Percentiles rank a stretch among this genome's conserved stretches.
Evolutionary conservation across 2,888 invertebrate genomes (phyloP).

Genomic region (Drosophila suboccidentalis): DNA sequence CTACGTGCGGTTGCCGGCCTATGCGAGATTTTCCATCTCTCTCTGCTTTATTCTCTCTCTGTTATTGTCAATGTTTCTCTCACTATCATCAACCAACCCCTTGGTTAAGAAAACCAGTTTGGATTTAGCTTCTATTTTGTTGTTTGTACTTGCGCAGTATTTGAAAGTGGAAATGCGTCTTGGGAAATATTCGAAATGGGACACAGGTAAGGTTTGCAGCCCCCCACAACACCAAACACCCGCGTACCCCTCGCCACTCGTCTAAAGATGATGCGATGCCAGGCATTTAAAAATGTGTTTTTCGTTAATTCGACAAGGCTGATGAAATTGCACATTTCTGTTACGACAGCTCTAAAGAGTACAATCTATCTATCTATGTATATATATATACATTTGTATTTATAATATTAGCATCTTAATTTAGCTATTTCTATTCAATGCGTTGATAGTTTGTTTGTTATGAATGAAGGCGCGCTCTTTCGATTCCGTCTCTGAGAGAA

Average conservation of each 20-base stretch:
- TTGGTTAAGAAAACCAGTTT: constrained; percentile 50
- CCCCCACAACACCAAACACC: background rate
- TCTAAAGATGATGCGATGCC: background rate
- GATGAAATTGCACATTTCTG: constrained; percentile 70
- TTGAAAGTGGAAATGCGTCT: constrained; percentile 63
- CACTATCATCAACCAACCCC: constrained; percentile 55
- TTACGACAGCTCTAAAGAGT: constrained; percentile 48
- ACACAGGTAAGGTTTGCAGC: constrained; percentile 26
- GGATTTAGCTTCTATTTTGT: constrained; percentile 34
- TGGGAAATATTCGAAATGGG: constrained; percentile 34
- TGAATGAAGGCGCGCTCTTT: constrained; percentile 53
- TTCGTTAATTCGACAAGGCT: constrained; percentile 51
- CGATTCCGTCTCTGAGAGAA: background rate
- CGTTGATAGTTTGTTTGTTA: constrained; percentile 62
- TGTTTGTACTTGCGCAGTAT: constrained; percentile 70
- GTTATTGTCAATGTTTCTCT: background rate
- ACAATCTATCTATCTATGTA: constrained; percentile 10
- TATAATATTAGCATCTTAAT: constrained; percentile 51
- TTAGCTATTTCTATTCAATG: constrained; percentile 42
- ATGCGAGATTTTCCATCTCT: constrained; percentile 22
- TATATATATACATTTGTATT: background rate
- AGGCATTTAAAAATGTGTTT: constrained; percentile 23
- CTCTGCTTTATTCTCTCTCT: constrained; percentile 4
- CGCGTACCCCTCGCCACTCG: background rate
- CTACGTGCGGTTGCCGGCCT: constrained; percentile 61